Conservation (phyloP, 2,113 vertebrate species). For the Suricata suricatta region DNA sequence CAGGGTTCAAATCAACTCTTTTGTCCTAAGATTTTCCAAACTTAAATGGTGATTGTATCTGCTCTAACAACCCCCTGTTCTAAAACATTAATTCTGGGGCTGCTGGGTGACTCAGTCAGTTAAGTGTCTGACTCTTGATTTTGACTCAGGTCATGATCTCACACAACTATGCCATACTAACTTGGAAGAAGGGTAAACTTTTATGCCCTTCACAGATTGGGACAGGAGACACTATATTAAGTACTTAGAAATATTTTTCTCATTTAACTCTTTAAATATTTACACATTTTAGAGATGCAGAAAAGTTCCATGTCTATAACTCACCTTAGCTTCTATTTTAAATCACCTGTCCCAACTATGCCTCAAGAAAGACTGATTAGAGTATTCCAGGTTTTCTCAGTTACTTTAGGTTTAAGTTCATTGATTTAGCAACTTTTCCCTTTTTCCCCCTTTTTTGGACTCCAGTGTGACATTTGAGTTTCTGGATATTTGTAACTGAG, state of each 20-base stretch:
- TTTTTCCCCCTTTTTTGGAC: background rate
- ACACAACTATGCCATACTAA: background rate
- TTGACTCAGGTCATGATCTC: too few species aligned
- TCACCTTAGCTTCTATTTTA: background rate
- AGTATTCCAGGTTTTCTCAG: background rate
- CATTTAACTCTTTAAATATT: conserved; percentile 16
- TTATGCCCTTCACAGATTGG: background rate
- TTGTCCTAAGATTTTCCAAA: background rate
- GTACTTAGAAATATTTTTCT: background rate
- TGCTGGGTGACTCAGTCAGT: too few species aligned
- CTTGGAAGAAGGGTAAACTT: background rate
- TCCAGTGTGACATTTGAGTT: background rate
- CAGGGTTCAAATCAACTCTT: background rate
- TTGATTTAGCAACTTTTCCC: background rate
- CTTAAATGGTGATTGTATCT: background rate
- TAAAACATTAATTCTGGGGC: background rate
- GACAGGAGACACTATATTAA: background rate
- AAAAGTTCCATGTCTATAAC: background rate
- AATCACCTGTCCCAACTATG: background rate
- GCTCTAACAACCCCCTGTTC: background rate
- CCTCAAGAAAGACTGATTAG: background rate
- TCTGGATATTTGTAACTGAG: background rate
- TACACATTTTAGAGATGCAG: background rate
- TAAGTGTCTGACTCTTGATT: too few species aligned
- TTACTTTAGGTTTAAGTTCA: background rate